Evolutionary conservation across 2,113 vertebrate genomes (phyloP), one percentile per base, ranked within the genome.

Genomic region (Scopus umbretta): DNA sequence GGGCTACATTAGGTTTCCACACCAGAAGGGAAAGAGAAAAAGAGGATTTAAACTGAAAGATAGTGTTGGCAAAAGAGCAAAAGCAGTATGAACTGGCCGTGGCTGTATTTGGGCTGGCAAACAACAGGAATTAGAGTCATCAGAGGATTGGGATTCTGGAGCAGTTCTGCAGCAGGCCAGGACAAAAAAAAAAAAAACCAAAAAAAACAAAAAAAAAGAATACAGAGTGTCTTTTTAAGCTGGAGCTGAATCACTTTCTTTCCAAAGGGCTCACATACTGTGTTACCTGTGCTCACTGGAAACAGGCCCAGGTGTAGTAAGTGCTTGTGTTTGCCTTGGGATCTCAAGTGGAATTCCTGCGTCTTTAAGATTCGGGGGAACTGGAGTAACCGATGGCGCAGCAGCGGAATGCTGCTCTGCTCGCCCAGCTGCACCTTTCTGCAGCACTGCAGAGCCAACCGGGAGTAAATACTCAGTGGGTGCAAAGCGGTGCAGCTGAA

Each of bases 381-480:
- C 42, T 1, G 21, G 43, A 21, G 32, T 20, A 32, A 21, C 11
- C 17, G 81, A 16, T 66, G 29, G 16, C 67, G 20, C 45, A 65
- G 49, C 62, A 68, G 59, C 82, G 50, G 40, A 30, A 4, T 5
- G 13, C 8, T 19, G 1, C 17, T 7, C 38, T 43, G 52, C 68
- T 27, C 29, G 30, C 22, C 30, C 16, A 13, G 13, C 58, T 50
- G 80, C 65, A 10, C 40, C 40, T 47, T 17, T 32, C 58, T 62
- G 53, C 49, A 65, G 66, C 20, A 16, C 2, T 38, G 50, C 58
- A 40, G 87, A 34, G 27, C 49, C 73, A 70, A 3, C 42, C 42
- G 23, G 42, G 43, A 29, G 15, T 10, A 29, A 8, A 5, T 2
- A 0, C 1, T 75, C 11, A 6, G 9, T 4, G 23, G 55, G 12